phyloP scores from a whole-genome alignment of 2,113 vertebrate species.

The Entomyzon cyanotis region DNA sequence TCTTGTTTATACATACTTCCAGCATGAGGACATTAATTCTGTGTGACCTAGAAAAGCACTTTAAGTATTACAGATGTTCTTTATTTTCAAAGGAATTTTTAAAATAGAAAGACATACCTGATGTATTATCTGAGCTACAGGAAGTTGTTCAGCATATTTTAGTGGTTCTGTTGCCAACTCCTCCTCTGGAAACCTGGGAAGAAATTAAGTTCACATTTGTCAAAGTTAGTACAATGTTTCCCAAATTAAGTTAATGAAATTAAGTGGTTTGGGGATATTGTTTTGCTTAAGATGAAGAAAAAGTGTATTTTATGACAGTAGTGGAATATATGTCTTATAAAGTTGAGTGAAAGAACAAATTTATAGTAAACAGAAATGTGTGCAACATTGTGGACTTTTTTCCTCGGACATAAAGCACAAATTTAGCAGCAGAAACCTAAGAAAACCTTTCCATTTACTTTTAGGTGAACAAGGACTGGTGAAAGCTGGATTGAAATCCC shows the following conservation, averaged over 20 bases:
- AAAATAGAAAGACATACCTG: conserved; percentile 80
- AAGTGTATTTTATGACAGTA: not conserved
- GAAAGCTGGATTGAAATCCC: not conserved
- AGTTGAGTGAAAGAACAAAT: not conserved
- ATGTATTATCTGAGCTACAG: conserved; percentile 95
- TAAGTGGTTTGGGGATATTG: not conserved
- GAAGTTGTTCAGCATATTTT: conserved; percentile 91
- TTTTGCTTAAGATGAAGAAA: not conserved
- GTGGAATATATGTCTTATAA: not conserved
- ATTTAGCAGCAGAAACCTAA: not conserved
- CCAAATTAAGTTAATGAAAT: not conserved
- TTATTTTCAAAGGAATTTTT: conserved; percentile 42
- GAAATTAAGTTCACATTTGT: not conserved
- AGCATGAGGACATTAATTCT: conserved; percentile 30
- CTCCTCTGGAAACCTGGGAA: conserved; percentile 62
- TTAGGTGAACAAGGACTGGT: not conserved
- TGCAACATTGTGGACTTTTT: not conserved
- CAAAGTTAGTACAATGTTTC: not conserved
- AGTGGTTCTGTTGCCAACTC: conserved; percentile 70
- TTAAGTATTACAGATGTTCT: conserved; percentile 41
- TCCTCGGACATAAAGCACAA: not conserved
- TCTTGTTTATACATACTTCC: not conserved
- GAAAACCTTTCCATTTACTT: not conserved
- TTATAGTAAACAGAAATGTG: not conserved
- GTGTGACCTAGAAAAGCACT: conserved; percentile 57